phyloP scores from a whole-genome alignment of 2,113 vertebrate species.

The Galeopterus variegatus region DNA sequence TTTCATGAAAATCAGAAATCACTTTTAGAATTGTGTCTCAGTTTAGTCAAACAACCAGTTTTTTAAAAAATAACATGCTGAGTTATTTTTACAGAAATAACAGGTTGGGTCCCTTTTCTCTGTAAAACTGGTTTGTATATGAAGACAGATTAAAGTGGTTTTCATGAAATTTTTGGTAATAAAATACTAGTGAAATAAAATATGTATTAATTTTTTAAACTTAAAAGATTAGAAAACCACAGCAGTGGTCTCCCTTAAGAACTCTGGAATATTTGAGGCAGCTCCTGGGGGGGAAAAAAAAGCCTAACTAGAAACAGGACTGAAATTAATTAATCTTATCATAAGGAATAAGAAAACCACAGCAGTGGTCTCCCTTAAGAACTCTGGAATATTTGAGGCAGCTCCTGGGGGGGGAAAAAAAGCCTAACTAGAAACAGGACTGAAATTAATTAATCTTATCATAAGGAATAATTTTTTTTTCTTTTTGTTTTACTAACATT shows the following conservation, averaged over 20 bases:
- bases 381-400: slow-evolving; percentile 61
- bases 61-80: neutral
- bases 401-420: neutral
- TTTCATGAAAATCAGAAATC: slow-evolving; percentile 63
- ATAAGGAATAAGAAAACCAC: neutral
- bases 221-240: neutral
- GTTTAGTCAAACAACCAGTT: slow-evolving; percentile 57
- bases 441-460: slow-evolving; percentile 61
- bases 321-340: slow-evolving; percentile 61
- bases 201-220: slow-evolving; percentile 49
- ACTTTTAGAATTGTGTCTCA: slow-evolving; percentile 55
- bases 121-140: slow-evolving; percentile 64
- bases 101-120: slow-evolving; percentile 25
- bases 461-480: slow-evolving; percentile 13
- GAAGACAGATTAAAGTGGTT: slow-evolving; percentile 55
- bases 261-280: slow-evolving; percentile 61
- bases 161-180: slow-evolving; percentile 24
- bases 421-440: slow-evolving; percentile 55
- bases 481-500: neutral
- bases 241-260: neutral
- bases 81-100: neutral
- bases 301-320: slow-evolving; percentile 55
- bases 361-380: neutral
- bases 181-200: slow-evolving; percentile 61
- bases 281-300: neutral